Conservation (phyloP, 2,113 vertebrate species). For the Stigmatopora nigra region DNA sequence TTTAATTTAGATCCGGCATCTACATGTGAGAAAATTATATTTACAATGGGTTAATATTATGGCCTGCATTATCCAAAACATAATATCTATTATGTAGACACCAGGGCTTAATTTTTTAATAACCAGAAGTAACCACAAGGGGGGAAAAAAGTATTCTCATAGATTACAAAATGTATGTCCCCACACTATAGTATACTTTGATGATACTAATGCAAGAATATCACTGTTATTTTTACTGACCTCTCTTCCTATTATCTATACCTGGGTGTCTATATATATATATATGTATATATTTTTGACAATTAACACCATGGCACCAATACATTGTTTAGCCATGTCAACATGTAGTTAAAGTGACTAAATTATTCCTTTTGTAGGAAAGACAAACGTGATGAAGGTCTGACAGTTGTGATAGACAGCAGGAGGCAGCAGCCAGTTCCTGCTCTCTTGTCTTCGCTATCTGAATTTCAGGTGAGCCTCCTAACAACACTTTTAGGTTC, state of each 20-base stretch:
- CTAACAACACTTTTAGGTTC: conserved; percentile 31
- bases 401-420: conserved; percentile 73
- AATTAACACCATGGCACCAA: background rate
- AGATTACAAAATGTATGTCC: background rate
- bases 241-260: background rate
- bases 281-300: background rate
- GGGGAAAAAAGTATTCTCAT: background rate
- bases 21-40: no score
- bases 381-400: conserved; percentile 69
- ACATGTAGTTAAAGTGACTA: conserved; percentile 13
- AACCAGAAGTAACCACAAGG: no score
- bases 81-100: no score
- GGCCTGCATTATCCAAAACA: no score
- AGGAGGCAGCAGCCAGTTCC: conserved; percentile 64
- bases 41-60: no score
- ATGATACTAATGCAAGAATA: background rate
- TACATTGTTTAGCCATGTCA: background rate
- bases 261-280: background rate
- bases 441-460: conserved; percentile 68
- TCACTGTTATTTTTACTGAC: background rate
- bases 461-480: conserved; percentile 74
- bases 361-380: conserved; percentile 60
- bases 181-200: no score
- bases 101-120: no score
- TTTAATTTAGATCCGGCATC: no score